Percentiles rank a stretch among this genome's conserved stretches.
Evolutionary conservation across 1,140 invertebrate genomes (phyloP).

Genomic region (Trichogramma pretiosum): DNA sequence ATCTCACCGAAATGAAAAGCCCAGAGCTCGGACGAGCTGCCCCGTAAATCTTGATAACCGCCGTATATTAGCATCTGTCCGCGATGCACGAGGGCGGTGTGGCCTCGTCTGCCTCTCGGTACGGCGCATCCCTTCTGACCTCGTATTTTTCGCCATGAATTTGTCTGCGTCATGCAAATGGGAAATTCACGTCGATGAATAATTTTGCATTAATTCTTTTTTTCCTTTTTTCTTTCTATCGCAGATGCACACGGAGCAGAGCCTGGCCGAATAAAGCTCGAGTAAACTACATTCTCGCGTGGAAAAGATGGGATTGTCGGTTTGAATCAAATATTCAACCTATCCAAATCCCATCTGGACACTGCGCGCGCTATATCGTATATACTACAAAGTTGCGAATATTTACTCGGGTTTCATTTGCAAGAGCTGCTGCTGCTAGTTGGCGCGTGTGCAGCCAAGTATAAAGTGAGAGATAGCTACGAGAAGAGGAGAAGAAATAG

Average conservation of each 20-base stretch:
- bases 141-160: constrained; percentile 61
- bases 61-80: constrained; percentile 80
- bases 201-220: neutral
- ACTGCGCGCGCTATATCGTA: no score
- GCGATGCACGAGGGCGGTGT: constrained; percentile 70
- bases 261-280: no score
- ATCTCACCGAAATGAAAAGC: constrained; percentile 75
- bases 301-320: no score
- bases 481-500: neutral
- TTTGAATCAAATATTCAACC: no score
- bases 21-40: constrained; percentile 80
- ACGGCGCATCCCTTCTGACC: constrained; percentile 50
- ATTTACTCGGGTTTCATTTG: no score
- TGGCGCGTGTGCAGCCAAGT: no score
- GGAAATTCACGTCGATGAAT: neutral
- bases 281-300: no score
- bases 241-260: neutral
- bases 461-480: neutral
- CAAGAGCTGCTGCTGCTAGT: no score
- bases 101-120: constrained; percentile 71
- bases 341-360: no score
- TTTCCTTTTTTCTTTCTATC: neutral
- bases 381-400: no score
- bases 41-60: constrained; percentile 79
- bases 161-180: no score